Percentiles rank a stretch among this genome's conserved stretches.
These are phyloP conservation scores for Brachypterus glaber DNA, from an alignment of 2,888 invertebrate species.

Conservation along the genomic window DNA sequence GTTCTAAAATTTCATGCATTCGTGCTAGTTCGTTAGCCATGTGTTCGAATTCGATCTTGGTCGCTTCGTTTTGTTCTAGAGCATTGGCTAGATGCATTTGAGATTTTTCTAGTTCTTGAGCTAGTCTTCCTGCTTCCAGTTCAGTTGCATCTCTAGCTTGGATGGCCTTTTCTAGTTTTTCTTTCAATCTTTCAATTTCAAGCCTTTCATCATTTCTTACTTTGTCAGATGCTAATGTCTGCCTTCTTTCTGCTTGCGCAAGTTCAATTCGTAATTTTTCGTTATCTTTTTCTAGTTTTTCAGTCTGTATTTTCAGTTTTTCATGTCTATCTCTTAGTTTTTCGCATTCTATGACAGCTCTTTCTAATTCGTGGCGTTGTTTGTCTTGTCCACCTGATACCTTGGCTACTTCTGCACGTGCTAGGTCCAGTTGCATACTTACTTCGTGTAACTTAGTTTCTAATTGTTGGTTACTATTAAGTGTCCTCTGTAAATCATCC, in stretches of 20 bases:
- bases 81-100: conserved; percentile 76
- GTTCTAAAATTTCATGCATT: conserved; percentile 71
- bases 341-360: conserved; percentile 80
- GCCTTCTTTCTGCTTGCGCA: conserved; percentile 52
- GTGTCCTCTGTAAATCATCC: conserved; percentile 60
- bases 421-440: conserved; percentile 69
- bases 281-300: conserved; percentile 65
- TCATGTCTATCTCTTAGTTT: conserved; percentile 81
- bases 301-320: conserved; percentile 64
- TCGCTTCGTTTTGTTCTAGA: conserved; percentile 72
- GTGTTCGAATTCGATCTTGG: conserved; percentile 75
- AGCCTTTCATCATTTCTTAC: conserved; percentile 58
- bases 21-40: conserved; percentile 73
- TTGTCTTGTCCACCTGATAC: conserved; percentile 66
- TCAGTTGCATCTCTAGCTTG: conserved; percentile 74
- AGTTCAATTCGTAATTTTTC: conserved; percentile 65
- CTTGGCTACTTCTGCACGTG: conserved; percentile 69
- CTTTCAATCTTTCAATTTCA: conserved; percentile 75
- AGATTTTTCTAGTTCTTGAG: conserved; percentile 78
- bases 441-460: conserved; percentile 71
- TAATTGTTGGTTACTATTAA: conserved; percentile 55
- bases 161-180: conserved; percentile 77
- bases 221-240: conserved; percentile 53
- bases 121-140: conserved; percentile 73
- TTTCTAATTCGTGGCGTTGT: conserved; percentile 68